Evolutionary conservation across 2,113 vertebrate genomes (phyloP), one percentile per base, ranked within the genome.

Genomic region (Crotalus horridus): DNA sequence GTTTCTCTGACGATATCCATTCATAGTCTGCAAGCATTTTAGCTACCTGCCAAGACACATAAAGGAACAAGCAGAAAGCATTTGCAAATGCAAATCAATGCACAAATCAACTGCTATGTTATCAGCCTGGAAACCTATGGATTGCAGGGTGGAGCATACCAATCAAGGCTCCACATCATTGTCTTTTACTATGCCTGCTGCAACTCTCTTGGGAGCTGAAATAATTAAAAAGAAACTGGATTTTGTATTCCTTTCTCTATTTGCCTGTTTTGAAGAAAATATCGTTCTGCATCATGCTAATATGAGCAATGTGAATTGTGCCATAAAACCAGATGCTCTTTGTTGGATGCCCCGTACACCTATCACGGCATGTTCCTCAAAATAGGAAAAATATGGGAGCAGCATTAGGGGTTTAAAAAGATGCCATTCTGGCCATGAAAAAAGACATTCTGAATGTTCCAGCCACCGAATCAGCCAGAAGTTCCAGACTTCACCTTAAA

Each of bases 1-100:
- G 93, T n/a, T 97, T 99, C 92, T 99, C 99, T 24, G 98, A 95
- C 24, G 96, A 96, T 97, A 99, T 99, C 99, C 99, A 99, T 87
- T 98, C 97, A n/a, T 99, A 94, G n/a, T 99, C 98, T 91, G 98
- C 96, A 95, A 99, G 96, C 98, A 99, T 98, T 90, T 97, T 98
- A 39, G 96, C 94, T 48, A 99, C 97, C 99, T 99, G 95, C 69
- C 46, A 94, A 94, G 10, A n/a, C 51, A 51, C 54, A 39, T 23
- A 95, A 95, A 3, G 85, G 89, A 29, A 85, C 1, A 85, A 0
- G 0, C 0, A 54, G 64, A 94, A 4, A 6, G 0, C 12, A n/a
- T 89, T n/a, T 51, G 24, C 5, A 39, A 39, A 74, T 43, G 24
- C 39, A 17, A 13, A 15, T 29, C 26, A 8, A 9, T 24, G n/a